Evolutionary conservation across 2,797 vertebrate genomes (phyloP), one percentile per base, ranked within the genome.

Genomic region (Echiichthys vipera): DNA sequence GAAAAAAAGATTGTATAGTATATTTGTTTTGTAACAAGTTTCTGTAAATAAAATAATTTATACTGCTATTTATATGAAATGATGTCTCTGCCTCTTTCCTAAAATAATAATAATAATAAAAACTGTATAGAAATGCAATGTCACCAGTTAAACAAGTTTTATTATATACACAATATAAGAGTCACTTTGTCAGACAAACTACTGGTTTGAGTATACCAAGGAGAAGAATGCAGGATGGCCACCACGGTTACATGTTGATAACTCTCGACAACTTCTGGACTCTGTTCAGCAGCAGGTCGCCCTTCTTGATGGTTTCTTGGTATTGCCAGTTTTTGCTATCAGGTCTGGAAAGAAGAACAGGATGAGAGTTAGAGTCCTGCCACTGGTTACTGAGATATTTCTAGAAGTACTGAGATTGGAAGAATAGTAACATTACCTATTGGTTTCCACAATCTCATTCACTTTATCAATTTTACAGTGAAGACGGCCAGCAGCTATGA

Each of bases 41-140:
- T 98, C 96, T 99, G 98, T 99, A 99, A 99, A 99, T 99, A 99
- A 98, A 99, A 99, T 99, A 98, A 99, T 99, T 99, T 99, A 98
- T 99, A 99, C 97, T 98, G 93, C 91, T 96, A 99, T 99, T 99
- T 99, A 99, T 99, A 99, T 96, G 95, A 97, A 99, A 97, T 91
- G 22, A 93, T 65, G 90, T 80, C 58, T 92, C 82, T 29, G 91
- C 59, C 89, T 94, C 80, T 39, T 90, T 85, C 45, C 64, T 88
- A 27, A 32, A 67, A 68, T 39, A 42, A 50, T n/a, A 4, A 7
- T 32, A 53, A 63, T 43, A 51, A 40, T 18, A 34, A 42, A 65
- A 59, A 6, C n/a, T 36, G 12, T 5, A 17, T 7, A 5, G 24
- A 58, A 32, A 45, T 3, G 7, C 15, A 14, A 4, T 37, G 4